Conservation (phyloP, 1,140 invertebrate species). For the Belonocnema kinseyi region DNA sequence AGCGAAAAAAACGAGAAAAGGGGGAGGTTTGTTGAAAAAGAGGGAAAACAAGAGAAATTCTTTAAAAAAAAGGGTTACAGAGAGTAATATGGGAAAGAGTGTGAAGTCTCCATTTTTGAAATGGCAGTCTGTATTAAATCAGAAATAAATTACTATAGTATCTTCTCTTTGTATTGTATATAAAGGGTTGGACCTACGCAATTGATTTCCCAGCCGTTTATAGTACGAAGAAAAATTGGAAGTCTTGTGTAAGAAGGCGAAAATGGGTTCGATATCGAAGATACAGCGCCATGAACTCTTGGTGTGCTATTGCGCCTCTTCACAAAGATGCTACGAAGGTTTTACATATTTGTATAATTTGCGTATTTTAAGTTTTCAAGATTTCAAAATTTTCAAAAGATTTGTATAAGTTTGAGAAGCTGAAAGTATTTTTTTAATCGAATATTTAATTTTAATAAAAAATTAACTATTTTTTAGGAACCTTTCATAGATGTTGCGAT, state of each 20-base stretch:
- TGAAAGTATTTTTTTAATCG: not conserved
- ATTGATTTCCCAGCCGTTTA: slow-evolving; percentile 94
- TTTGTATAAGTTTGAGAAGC: too few species aligned
- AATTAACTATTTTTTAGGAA: slow-evolving; percentile 75
- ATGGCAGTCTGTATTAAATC: slow-evolving; percentile 2
- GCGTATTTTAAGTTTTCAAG: too few species aligned
- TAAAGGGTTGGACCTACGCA: slow-evolving; percentile 93
- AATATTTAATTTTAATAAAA: slow-evolving; percentile 20
- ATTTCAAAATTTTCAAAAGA: too few species aligned
- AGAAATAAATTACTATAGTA: slow-evolving; percentile 29
- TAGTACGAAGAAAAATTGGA: slow-evolving; percentile 89
- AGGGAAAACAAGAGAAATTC: too few species aligned
- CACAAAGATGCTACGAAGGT: slow-evolving; percentile 91
- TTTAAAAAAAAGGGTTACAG: too few species aligned
- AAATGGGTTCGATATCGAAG: slow-evolving; percentile 92
- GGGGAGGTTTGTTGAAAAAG: too few species aligned
- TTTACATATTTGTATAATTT: slow-evolving; percentile 24
- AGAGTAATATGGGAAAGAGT: too few species aligned
- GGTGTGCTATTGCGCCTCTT: slow-evolving; percentile 92
- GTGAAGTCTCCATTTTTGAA: not conserved
- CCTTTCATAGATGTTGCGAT: slow-evolving; percentile 90
- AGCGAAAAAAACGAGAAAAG: too few species aligned
- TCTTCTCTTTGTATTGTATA: slow-evolving; percentile 36
- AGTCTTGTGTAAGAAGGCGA: slow-evolving; percentile 91
- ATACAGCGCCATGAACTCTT: slow-evolving; percentile 92